Base-by-base conservation (phyloP, 2,113 vertebrate genomes). In the Murina feae region DNA sequence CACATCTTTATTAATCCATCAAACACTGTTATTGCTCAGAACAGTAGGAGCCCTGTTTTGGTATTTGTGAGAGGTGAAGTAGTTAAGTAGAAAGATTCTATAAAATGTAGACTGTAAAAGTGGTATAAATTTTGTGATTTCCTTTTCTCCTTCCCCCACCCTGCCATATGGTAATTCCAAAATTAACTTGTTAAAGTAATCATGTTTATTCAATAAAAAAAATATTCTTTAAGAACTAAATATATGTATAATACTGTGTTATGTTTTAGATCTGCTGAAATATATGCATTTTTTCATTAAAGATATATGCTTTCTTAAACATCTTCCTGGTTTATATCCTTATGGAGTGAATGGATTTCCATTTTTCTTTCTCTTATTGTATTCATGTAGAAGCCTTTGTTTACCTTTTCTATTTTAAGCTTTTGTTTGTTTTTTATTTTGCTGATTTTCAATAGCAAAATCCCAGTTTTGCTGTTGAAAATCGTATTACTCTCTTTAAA, bases 1-100 rank as follows among this genome's bases (percentile, higher is more conserved):
- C 75, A 75, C 53, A 93, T 95, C 91, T 97, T 89, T 94, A 83
- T 94, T 89, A 89, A 39, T 66, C 68, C 28, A 69, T 63, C 30
- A 79, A 37, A 58, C 68, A 47, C 30, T 68, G 35, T 89, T 75
- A 78, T 16, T 78, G 32, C 49, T 88, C 49, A 85, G 30, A 76
- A 90, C 39, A 91, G 42, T 78, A 79, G 35, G 47, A 68, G 2
- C 5, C 2, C 1, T 75, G 20, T 3, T 37, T 69, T 35, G 37
- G 37, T 14, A 91, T 68, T 72, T 32, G 2, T 37, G 49, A 86
- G 75, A 82, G 39, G 12, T 8, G 4, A 23, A 75, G 20, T 72
- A 11, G 28, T 53, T 25, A 69, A 81, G 30, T 2, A 21, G 39
- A 68, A 68, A 86, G 35, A 37, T 44, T 74, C 32, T 66, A 39